Conservation (phyloP, 2,888 invertebrate genomes). For the Dorcus parallelipipedus region DNA sequence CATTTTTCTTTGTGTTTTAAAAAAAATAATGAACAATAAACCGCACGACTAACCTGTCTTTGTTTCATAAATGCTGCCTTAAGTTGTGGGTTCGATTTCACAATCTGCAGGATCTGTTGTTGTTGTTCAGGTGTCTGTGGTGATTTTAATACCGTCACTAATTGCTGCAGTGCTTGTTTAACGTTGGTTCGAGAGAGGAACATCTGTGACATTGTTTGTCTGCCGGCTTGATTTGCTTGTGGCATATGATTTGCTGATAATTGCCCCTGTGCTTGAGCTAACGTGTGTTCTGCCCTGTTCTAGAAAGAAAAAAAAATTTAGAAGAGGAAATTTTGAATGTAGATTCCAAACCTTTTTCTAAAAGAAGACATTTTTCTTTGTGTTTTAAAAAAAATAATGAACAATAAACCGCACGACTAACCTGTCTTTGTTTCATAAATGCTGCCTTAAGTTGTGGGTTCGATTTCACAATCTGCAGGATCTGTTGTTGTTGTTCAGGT, state of each 20-base stretch:
- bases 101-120: slow-evolving; percentile 80
- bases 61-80: slow-evolving; percentile 95
- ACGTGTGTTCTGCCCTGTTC: too few relatives aligned
- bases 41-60: slow-evolving; percentile 57
- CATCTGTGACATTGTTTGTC: slow-evolving; percentile 26
- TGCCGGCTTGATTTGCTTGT: slow-evolving; percentile 27
- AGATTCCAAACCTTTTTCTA: not conserved
- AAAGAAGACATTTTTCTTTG: not conserved
- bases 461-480: slow-evolving; percentile 84
- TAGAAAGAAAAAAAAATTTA: not conserved
- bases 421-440: slow-evolving; percentile 84
- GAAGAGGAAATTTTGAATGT: not conserved
- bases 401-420: slow-evolving; percentile 31
- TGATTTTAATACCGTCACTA: slow-evolving; percentile 86
- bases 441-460: slow-evolving; percentile 96
- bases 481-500: slow-evolving; percentile 88
- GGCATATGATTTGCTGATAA: slow-evolving; percentile 39
- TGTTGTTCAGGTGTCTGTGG: slow-evolving; percentile 91
- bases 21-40: not conserved
- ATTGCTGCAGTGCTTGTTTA: slow-evolving; percentile 74
- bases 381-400: not conserved
- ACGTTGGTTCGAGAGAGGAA: slow-evolving; percentile 37
- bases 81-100: slow-evolving; percentile 90
- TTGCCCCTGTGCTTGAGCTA: slow-evolving; percentile 42
- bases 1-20: not conserved